Percentiles rank a stretch among this genome's conserved stretches.
Conservation (phyloP, 2,113 vertebrate genomes). For the Scomber japonicus region DNA sequence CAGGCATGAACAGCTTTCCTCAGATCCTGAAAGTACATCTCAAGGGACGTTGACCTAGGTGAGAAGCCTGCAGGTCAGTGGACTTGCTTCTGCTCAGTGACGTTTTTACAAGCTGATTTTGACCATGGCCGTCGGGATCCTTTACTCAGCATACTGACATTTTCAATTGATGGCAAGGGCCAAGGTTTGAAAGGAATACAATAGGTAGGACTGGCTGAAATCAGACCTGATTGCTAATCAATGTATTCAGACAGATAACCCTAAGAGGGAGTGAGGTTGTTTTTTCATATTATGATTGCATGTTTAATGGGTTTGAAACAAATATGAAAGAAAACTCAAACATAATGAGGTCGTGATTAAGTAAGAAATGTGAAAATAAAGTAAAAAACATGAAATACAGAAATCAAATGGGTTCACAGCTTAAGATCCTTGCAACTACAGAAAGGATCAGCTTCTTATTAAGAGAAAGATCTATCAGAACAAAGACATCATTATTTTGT, state of each 20-base stretch:
- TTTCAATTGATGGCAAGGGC: too few relatives aligned
- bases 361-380: neutral
- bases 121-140: neutral
- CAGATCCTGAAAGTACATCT: neutral
- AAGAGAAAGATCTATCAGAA: neutral
- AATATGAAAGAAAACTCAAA: neutral
- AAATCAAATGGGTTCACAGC: neutral
- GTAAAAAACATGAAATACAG: neutral
- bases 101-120: neutral
- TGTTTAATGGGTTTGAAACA: too few relatives aligned
- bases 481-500: constrained; percentile 7
- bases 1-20: constrained; percentile 24
- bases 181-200: neutral
- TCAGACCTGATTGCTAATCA: neutral
- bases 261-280: neutral
- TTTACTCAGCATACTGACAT: neutral
- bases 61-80: neutral
- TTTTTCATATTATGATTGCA: neutral
- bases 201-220: neutral
- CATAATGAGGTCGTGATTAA: neutral
- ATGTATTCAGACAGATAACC: neutral
- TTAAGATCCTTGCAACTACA: neutral
- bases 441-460: neutral
- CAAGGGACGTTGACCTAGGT: neutral
- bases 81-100: neutral